Conservation (phyloP, 1,140 invertebrate species). For the Aphaenogaster floridana region DNA sequence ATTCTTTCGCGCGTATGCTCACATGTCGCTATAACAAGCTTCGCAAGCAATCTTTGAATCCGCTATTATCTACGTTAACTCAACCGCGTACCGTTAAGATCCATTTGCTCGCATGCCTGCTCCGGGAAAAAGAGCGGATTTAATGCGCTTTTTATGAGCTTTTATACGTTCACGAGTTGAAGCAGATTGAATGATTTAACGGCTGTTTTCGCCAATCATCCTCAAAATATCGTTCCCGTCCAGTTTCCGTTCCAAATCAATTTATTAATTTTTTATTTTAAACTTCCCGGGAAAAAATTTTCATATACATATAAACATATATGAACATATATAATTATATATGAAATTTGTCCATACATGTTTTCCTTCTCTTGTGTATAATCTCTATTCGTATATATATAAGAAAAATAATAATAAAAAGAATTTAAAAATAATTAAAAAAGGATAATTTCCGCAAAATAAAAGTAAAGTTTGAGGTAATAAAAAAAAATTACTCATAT, state of each 20-base stretch:
- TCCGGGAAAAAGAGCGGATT: slow-evolving; percentile 26
- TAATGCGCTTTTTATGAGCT: slow-evolving; percentile 50
- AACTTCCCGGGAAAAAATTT: not conserved
- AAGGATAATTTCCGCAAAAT: no score
- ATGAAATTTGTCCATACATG: no score
- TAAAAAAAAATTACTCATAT: no score
- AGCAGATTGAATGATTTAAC: slow-evolving; percentile 2
- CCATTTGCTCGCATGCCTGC: slow-evolving; percentile 42
- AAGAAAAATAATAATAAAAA: no score
- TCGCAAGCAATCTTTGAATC: slow-evolving; percentile 44
- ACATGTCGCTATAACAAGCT: slow-evolving; percentile 30
- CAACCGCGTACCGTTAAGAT: slow-evolving; percentile 66
- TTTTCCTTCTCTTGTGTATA: no score
- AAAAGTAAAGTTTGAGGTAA: no score
- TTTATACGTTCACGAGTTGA: not conserved
- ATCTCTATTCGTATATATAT: no score
- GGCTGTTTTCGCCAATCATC: not conserved
- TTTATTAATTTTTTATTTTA: slow-evolving; percentile 8
- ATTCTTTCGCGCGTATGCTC: not conserved
- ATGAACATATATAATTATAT: no score
- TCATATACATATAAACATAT: no score
- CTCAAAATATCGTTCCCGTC: not conserved
- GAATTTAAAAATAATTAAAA: no score
- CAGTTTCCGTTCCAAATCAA: not conserved
- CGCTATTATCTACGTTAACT: slow-evolving; percentile 62